These are phyloP conservation scores for Tetragnatha montana DNA, from an alignment of 2,888 invertebrate species.

Conservation along the genomic window DNA sequence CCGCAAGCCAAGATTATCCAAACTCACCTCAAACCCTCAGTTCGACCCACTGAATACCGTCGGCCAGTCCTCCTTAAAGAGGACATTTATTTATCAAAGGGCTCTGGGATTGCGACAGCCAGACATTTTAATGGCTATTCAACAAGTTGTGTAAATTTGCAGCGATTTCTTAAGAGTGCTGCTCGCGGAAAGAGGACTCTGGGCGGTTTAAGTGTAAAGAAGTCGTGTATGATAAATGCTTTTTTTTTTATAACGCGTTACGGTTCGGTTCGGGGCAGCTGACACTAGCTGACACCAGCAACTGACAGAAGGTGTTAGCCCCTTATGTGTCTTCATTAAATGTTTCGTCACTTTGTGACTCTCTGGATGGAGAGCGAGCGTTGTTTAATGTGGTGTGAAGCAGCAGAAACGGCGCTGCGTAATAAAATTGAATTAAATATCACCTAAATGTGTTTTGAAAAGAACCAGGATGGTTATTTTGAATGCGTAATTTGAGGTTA, in stretches of 20 bases:
- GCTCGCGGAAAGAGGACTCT: neutral
- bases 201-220: neutral
- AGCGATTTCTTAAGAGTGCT: constrained; percentile 28
- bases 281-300: neutral
- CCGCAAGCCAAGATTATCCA: no score
- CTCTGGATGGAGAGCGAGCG: neutral
- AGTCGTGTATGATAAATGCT: neutral
- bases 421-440: constrained; percentile 1
- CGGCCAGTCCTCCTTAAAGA: constrained; percentile 10
- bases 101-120: constrained; percentile 32
- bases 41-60: constrained; percentile 2
- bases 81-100: constrained; percentile 33
- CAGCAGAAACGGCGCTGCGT: neutral
- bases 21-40: neutral
- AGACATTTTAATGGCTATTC: constrained; percentile 45
- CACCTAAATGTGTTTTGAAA: neutral
- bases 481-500: neutral
- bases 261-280: neutral
- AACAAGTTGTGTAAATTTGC: constrained; percentile 9
- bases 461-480: neutral
- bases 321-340: neutral
- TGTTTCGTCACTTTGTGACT: neutral
- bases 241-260: neutral
- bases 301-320: neutral
- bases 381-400: neutral